Base-by-base conservation (phyloP, 2,888 invertebrate genomes). In the Eilema sororculum region DNA sequence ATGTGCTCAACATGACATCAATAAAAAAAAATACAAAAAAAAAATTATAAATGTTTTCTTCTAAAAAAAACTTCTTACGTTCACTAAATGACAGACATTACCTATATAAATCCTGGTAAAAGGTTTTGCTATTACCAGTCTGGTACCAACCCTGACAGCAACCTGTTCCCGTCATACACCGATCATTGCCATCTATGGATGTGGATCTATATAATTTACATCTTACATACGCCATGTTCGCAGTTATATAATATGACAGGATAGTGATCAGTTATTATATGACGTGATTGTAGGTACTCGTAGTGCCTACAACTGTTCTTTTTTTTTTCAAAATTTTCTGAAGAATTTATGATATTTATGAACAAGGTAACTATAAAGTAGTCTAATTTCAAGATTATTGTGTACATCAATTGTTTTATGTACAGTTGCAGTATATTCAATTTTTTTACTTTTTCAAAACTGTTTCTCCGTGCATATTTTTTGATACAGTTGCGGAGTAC, bases 151-250 rank as follows among this genome's bases (percentile, higher is more conserved):
- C 78, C 73, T 71, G 62, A 28, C 30, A 62, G 20, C 3, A 30
- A 65, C 52, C 58, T 59, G 57, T 72, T 67, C 30, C 63, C 37
- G 68, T 66, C 74, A 75, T 65, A 62, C 68, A 69, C 58, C 69
- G 25, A 62, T 61, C 59, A 65, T 69, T 58, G 56, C 88, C 88
- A 69, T 88, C 74, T 87, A 85, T 69, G 83, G 84, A 71, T 77
- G 73, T 75, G 74, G 77, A 76, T 80, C 77, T 77, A 84, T 86
- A 82, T 78, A 76, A 84, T 85, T 85, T 83, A 77, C 79, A 85
- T 85, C 74, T 78, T 73, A 73, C 72, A 77, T 65, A 72, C 60
- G 69, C 69, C 74, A 75, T 78, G 73, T 67, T 71, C 63, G 64
- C 46, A 69, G 71, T 86, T 81, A 84, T 73, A 76, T 84, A 81